Conservation (phyloP, 2,797 vertebrate species). For the Antennarius maculatus region DNA sequence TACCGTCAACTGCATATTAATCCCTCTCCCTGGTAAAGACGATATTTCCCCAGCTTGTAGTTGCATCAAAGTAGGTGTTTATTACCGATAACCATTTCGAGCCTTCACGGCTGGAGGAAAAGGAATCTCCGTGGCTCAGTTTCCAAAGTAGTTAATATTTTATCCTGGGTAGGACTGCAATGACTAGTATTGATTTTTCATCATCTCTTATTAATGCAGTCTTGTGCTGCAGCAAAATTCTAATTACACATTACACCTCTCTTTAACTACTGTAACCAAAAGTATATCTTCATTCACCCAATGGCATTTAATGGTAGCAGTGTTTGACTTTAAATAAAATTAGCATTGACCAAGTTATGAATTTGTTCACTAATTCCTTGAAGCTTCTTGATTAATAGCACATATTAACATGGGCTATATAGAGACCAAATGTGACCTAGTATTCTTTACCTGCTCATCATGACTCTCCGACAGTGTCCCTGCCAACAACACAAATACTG, state of each 20-base stretch:
- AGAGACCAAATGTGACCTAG: constrained; percentile 45
- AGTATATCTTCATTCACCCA: constrained; percentile 48
- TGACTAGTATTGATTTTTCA: constrained; percentile 83
- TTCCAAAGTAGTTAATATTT: constrained; percentile 84
- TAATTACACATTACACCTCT: constrained; percentile 69
- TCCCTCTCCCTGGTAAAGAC: constrained; percentile 61
- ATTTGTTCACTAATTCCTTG: constrained; percentile 10
- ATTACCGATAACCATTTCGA: constrained; percentile 72
- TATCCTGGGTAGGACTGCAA: constrained; percentile 74
- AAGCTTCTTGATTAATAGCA: constrained; percentile 24
- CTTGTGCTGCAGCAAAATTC: constrained; percentile 76
- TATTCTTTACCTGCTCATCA: constrained; percentile 26
- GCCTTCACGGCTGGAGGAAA: constrained; percentile 45
- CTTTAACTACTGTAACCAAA: constrained; percentile 57
- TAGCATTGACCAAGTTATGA: constrained; percentile 11
- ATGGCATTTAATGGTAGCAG: constrained; percentile 25
- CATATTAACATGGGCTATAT: constrained; percentile 35
- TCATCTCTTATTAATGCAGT: constrained; percentile 82
- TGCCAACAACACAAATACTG: constrained; percentile 53
- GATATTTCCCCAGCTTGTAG: constrained; percentile 69
- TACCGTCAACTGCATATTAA: constrained; percentile 58
- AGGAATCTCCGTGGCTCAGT: constrained; percentile 74
- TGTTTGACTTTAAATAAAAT: constrained; percentile 30
- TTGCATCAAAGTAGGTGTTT: constrained; percentile 69
- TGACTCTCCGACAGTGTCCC: constrained; percentile 45